phyloP scores from a whole-genome alignment of 2,113 vertebrate genomes.

The Galemys pyrenaicus region DNA sequence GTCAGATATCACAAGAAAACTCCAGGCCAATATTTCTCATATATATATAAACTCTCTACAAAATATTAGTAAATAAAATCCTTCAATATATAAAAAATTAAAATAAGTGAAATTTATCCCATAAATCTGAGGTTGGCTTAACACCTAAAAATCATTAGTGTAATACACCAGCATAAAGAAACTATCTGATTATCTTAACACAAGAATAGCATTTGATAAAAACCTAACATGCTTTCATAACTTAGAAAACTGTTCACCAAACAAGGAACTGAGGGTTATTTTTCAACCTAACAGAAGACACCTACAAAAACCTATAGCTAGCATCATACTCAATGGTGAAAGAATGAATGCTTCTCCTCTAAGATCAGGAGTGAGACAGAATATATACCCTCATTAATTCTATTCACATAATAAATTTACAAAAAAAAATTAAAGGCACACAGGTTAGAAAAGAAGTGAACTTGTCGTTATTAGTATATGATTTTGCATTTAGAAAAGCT shows the following conservation, averaged over 20 bases:
- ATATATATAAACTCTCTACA: not conserved
- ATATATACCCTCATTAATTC: not conserved
- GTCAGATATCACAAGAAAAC: not conserved
- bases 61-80: not conserved
- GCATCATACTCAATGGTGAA: not conserved
- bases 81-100: not conserved
- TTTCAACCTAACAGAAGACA: not conserved
- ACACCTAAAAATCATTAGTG: not conserved
- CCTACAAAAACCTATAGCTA: not conserved
- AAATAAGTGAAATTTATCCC: not conserved
- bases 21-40: not conserved
- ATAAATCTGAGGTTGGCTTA: not conserved
- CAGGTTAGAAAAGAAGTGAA: not conserved
- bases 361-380: not conserved
- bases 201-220: not conserved
- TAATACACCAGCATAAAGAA: not conserved
- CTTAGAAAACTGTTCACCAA: not conserved
- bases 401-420: not conserved
- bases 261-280: not conserved
- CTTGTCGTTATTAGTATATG: not conserved
- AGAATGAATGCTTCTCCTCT: not conserved
- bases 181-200: not conserved
- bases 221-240: not conserved
- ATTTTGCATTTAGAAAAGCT: conserved; percentile 25
- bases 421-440: not conserved